Evolutionary conservation across 30 jellyfish, hydroid and myxozoan genomes (phyloP), one percentile per base, ranked within the genome.

Genomic region (Calvadosia cruxmelitensis): DNA sequence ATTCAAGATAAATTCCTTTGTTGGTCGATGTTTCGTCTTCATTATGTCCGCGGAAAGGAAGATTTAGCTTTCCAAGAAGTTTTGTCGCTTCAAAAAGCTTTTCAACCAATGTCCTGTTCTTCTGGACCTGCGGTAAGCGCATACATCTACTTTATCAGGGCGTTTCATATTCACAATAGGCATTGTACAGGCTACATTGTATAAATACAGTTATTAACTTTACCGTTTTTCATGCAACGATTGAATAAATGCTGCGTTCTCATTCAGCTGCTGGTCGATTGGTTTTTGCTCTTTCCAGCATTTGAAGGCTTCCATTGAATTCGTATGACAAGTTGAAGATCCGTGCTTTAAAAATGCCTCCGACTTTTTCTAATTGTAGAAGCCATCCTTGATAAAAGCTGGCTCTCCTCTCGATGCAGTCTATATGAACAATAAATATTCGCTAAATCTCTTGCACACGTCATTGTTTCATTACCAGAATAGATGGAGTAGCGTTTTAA

Each of bases 41-140:
- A n/a, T 52, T 42, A 26, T 70, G 76, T 32, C 79, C 79, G 27
- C 79, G 73, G 50, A 70, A 70, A 10, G 79, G 74, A 73, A 70
- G 27, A 29, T 64, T 31, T 26, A 64, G 57, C 73, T 31, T 64
- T 28, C 73, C 73, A 10, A 31, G 31, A 29, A 64, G 73, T 28
- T 28, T 64, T 25, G 73, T 64, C 27, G 31, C 23, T 10, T 64
- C 73, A 28, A 64, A 64, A 57, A 64, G 31, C 63, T 28, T 64
- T 28, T 31, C 73, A 5, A 64, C 31, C 66, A 64, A 10, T 3
- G 64, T 2, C 13, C 63, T 16, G 65, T 64, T 64, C 73, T 64
- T 64, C 5, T 64, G 27, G 3, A 53, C n/a, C n/a, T n/a, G 5
- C 5, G 5, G 23, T 53, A 3, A 3, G 68, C 3, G 27, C 23